Base-by-base conservation (phyloP, 1,140 invertebrate species). In the Rhysida immarginata region DNA sequence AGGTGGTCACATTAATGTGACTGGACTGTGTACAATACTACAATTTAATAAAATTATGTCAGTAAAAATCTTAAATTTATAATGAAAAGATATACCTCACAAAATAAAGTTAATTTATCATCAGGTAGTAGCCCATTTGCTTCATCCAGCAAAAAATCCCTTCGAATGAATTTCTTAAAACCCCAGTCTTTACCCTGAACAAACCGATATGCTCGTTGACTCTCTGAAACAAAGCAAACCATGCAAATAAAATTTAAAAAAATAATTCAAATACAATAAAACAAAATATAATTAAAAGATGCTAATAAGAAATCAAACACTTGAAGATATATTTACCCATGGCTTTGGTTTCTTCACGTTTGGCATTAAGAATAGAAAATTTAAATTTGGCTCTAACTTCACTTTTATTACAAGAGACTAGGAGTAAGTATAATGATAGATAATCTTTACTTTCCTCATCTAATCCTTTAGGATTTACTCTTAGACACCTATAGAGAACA, bases 371-470 rank as follows among this genome's bases (percentile, higher is more conserved):
- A 79, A 99, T 98, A 71, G 93, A 96, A 79, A 99, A 99, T 81
- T 98, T 98, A 77, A 99, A 99, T 79, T 98, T 99, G 66, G 96
- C 96, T 72, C 95, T 80, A 63, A 98, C 95, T 84, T 99, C 95
- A 66, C 87, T 93, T 82, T 99, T 98, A 76, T 97, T 97, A 80
- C 94, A 98, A 59, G 92, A 94, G 66, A 98, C 94, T 75, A 98
- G 83, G 66, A 99, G 81, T 70, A 99, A 81, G 78, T 99, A 99
- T 65, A 99, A 79, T 55, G 93, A 97, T 67, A 99, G 79, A 75
- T 99, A 99, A 78, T 99, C 96, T 82, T 98, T 98, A 75, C 92
- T 96, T 78, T 99, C 96, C 77, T 98, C 95, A 74, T 99, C 95
- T 65, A 99, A 78, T 65, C 96, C 96, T 80, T 98, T 98, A 55